Conservation (phyloP, 2,113 vertebrate species). For the Paratilapia polleni region DNA sequence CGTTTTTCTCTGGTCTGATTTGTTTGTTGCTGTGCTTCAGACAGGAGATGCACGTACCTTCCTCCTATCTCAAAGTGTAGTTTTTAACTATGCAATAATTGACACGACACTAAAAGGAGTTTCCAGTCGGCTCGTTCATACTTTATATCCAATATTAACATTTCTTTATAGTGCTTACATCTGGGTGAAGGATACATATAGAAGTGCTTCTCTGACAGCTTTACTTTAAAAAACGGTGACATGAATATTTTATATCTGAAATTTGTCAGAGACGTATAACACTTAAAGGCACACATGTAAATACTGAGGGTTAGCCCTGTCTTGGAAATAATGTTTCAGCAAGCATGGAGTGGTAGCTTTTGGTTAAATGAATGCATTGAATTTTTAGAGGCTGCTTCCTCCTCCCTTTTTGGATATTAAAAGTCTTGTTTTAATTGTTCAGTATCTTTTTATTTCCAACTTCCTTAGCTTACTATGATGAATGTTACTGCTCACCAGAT, state of each 20-base stretch:
- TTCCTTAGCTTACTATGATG: slow-evolving; percentile 55
- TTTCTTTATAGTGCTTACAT: slow-evolving; percentile 36
- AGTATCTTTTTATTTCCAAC: slow-evolving; percentile 13
- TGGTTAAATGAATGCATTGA: slow-evolving; percentile 46
- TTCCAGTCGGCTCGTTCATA: slow-evolving; percentile 22
- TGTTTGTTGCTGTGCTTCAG: slow-evolving; percentile 38
- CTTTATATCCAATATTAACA: slow-evolving; percentile 33
- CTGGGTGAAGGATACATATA: slow-evolving; percentile 27
- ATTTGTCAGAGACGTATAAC: slow-evolving; percentile 32
- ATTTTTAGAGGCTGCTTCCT: slow-evolving; percentile 61
- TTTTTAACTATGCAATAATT: slow-evolving; percentile 78
- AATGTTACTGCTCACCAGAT: slow-evolving; percentile 70
- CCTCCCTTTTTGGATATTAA: slow-evolving; percentile 46
- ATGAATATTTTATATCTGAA: slow-evolving; percentile 55
- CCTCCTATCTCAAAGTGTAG: slow-evolving; percentile 60
- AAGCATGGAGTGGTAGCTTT: slow-evolving; percentile 64
- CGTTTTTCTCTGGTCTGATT: slow-evolving; percentile 29
- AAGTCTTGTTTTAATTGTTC: slow-evolving; percentile 37
- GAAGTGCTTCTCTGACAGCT: slow-evolving; percentile 30
- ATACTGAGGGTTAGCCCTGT: slow-evolving; percentile 54
- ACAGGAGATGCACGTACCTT: slow-evolving; percentile 45
- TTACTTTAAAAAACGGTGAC: slow-evolving; percentile 18
- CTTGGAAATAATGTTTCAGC: slow-evolving; percentile 25
- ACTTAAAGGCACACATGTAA: slow-evolving; percentile 63
- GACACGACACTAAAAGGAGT: slow-evolving; percentile 52